Base-by-base conservation (phyloP, 2,888 invertebrate genomes). In the Sclerodermus sp. region DNA sequence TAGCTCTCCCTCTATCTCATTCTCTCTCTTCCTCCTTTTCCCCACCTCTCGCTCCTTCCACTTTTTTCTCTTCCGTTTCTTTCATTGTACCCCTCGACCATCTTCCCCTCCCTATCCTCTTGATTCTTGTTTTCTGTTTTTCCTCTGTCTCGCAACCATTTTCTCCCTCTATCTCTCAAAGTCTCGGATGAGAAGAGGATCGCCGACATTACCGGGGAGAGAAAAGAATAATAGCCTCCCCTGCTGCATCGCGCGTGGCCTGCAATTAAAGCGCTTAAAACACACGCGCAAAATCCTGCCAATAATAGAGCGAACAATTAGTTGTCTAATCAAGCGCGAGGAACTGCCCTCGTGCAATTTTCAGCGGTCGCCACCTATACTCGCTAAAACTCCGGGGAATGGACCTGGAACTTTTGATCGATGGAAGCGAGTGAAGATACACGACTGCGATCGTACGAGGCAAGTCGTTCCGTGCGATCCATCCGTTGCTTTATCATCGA, bases 161-260 rank as follows among this genome's bases (percentile, higher is more conserved):
- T 23, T 32, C 43, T n/a, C 29, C 41, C 18, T 15, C 49, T 60
- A 34, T 23, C 23, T 57, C 60, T 54, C 53, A 46, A 59, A 59
- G 62, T 62, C 64, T 61, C 57, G 56, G 65, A 57, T 58, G 58
- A 58, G 65, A 60, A 55, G 49, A 52, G 53, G 53, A 58, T 57
- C 60, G 51, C 40, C 15, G 53, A 23, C 55, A 48, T 58, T 58
- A 58, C 64, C 62, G 6, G 8, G 62, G 62, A 58, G 60, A 65
- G 67, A 67, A 69, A 74, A 74, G 73, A 76, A 74, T 74, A 75
- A 76, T 76, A 73, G 74, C 72, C 73, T 73, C 68, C 70, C 70
- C 68, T 55, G 51, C 54, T 43, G 8, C 23, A 23, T 8, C 23
- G 8, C 23, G 8, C 53, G 8, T 23, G 16, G 2, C 15, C 16